A percentile compares a stretch with the other conserved stretches of the same genome.
Conservation (phyloP, 2,797 vertebrate genomes). For the Macropodus opercularis region DNA sequence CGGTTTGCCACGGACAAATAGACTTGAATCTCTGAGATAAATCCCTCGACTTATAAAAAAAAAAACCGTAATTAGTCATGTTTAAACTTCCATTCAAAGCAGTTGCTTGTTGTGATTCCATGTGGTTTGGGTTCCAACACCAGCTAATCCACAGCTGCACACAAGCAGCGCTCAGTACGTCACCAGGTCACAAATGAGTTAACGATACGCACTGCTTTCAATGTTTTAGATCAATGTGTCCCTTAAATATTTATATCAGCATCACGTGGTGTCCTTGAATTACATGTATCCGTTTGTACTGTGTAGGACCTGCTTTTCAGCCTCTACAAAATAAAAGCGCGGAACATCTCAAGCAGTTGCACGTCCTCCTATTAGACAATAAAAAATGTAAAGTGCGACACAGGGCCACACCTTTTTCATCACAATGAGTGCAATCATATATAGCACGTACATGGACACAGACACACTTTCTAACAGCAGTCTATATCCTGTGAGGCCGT, state of each 20-base stretch:
- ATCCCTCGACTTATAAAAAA: neutral
- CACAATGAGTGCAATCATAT: slow-evolving; percentile 28
- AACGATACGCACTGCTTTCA: too few species aligned
- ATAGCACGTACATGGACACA: slow-evolving; percentile 33
- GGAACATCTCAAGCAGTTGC: slow-evolving; percentile 3
- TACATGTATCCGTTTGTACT: too few species aligned
- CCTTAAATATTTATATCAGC: too few species aligned
- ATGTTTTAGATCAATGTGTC: too few species aligned
- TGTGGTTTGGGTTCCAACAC: neutral
- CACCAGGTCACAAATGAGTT: neutral
- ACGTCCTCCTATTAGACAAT: slow-evolving; percentile 1
- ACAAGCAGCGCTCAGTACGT: slow-evolving; percentile 2
- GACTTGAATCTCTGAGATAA: neutral
- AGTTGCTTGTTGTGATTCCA: neutral
- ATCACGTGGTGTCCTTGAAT: too few species aligned
- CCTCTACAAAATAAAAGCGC: too few species aligned
- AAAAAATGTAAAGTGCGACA: slow-evolving; percentile 26
- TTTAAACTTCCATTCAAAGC: neutral
- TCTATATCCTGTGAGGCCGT: slow-evolving; percentile 70
- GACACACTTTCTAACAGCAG: slow-evolving; percentile 62
- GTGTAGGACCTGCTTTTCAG: too few species aligned
- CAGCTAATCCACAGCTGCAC: slow-evolving; percentile 10
- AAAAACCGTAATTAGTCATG: neutral
- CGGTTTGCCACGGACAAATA: neutral
- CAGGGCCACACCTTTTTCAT: slow-evolving; percentile 33